Percentiles rank a stretch among this genome's conserved stretches.
Conservation (phyloP, 2,797 vertebrate species). For the Diglossa cyanea region DNA sequence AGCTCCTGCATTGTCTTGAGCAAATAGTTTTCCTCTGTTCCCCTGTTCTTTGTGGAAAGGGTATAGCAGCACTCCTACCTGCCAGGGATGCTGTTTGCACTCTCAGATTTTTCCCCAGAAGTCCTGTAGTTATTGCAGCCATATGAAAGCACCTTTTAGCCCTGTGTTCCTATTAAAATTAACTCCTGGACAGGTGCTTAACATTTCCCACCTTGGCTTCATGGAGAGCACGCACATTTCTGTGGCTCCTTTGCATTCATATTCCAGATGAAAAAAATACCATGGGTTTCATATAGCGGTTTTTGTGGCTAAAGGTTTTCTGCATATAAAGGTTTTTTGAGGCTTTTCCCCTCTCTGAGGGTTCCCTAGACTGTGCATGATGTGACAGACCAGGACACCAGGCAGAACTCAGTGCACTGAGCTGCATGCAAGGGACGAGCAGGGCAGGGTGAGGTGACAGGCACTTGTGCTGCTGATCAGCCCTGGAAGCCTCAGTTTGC, state of each 20-base stretch:
- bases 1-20: neutral
- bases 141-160: neutral
- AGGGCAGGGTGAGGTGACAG: neutral
- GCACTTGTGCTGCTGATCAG: neutral
- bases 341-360: neutral
- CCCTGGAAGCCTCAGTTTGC: neutral
- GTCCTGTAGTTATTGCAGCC: neutral
- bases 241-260: neutral
- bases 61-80: neutral
- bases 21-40: neutral
- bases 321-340: no score
- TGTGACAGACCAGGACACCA: conserved; percentile 6
- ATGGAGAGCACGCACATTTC: neutral
- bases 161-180: neutral
- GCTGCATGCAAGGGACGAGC: neutral
- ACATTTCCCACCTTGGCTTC: neutral
- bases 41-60: neutral
- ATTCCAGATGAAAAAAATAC: neutral
- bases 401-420: neutral
- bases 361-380: neutral
- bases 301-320: neutral
- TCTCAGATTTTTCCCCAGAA: neutral
- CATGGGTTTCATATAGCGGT: accelerated
- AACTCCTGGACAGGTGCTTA: neutral
- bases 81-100: neutral